These are phyloP conservation scores for Labroides dimidiatus DNA, from an alignment of 2,797 vertebrate species.

Conservation along the genomic window DNA sequence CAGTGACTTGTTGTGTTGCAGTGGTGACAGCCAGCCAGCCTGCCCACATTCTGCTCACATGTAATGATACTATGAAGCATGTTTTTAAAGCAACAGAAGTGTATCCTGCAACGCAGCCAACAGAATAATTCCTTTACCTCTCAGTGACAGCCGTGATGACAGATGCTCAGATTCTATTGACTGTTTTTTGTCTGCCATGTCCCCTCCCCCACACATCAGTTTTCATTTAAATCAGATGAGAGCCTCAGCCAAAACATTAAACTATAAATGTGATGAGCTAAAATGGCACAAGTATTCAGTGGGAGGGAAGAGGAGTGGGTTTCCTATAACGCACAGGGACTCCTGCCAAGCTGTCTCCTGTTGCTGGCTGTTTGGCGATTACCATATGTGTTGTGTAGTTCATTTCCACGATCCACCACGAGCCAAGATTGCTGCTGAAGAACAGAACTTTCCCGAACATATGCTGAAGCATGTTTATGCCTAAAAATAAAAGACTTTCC, in stretches of 20 bases:
- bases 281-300: conserved; percentile 45
- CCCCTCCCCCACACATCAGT: conserved; percentile 18
- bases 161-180: conserved; percentile 35
- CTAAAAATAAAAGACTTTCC: conserved; percentile 68
- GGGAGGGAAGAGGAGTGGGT: conserved; percentile 34
- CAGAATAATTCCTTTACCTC: conserved; percentile 19
- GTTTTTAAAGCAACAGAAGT: conserved; percentile 4
- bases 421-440: conserved; percentile 57
- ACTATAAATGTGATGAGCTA: conserved; percentile 57
- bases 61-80: conserved; percentile 32
- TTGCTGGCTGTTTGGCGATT: conserved; percentile 67
- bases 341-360: conserved; percentile 58
- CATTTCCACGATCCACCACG: conserved; percentile 49
- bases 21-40: conserved; percentile 34
- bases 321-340: conserved; percentile 49
- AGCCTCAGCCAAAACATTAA: conserved; percentile 31
- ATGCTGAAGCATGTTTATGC: conserved; percentile 43
- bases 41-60: conserved; percentile 27
- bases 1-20: conserved; percentile 27
- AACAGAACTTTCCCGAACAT: conserved; percentile 51
- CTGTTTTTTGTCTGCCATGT: conserved; percentile 28
- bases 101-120: conserved; percentile 30
- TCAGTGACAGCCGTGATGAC: neutral
- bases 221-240: conserved; percentile 27
- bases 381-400: conserved; percentile 64